These are phyloP conservation scores for Tetheella fluctuosa DNA, from an alignment of 2,888 invertebrate genomes.

Conservation along the genomic window DNA sequence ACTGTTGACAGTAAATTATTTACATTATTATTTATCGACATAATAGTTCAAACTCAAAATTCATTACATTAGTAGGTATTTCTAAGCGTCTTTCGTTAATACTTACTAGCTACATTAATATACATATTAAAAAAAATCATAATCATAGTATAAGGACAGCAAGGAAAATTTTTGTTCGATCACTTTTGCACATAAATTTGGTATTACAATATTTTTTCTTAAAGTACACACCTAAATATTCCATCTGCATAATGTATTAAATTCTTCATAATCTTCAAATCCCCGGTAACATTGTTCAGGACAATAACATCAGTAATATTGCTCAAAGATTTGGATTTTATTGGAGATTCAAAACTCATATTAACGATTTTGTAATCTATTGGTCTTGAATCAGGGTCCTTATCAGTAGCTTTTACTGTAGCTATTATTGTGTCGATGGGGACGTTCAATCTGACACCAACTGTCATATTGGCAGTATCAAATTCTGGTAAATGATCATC, in stretches of 20 bases:
- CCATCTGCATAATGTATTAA: slow-evolving; percentile 87
- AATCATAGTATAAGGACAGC: too few species aligned
- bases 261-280: slow-evolving; percentile 87
- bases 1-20: slow-evolving; percentile 39
- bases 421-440: slow-evolving; percentile 89
- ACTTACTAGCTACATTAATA: too few species aligned
- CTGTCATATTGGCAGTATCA: slow-evolving; percentile 84
- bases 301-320: slow-evolving; percentile 84
- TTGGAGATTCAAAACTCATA: slow-evolving; percentile 82
- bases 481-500: slow-evolving; percentile 91
- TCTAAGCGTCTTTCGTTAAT: too few species aligned
- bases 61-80: too few species aligned
- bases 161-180: too few species aligned
- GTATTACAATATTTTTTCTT: too few species aligned
- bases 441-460: slow-evolving; percentile 90
- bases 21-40: neutral
- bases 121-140: too few species aligned
- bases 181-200: too few species aligned
- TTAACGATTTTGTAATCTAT: slow-evolving; percentile 86
- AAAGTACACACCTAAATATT: slow-evolving; percentile 83
- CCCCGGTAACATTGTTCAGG: slow-evolving; percentile 88
- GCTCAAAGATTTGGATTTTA: slow-evolving; percentile 67
- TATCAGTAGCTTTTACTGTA: slow-evolving; percentile 87
- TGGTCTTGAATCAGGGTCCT: slow-evolving; percentile 86
- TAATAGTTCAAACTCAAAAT: too few species aligned